Evolutionary conservation across 2,888 invertebrate genomes (phyloP).

Genomic region (Oxytorus armatus): DNA sequence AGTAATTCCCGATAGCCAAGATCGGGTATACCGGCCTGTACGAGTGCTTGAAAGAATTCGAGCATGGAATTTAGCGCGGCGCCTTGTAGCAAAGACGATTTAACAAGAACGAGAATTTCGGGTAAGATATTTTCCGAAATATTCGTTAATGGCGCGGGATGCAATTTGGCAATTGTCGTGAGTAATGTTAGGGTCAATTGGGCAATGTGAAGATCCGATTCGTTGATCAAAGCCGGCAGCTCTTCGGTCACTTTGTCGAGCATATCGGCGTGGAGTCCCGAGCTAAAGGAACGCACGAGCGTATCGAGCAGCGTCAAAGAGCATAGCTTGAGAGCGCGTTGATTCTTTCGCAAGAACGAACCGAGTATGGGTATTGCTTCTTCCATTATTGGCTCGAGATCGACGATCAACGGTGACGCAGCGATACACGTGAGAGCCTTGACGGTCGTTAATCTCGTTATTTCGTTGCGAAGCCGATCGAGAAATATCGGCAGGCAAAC

Average conservation of each 20-base stretch:
- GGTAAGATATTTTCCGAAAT: conserved; percentile 92
- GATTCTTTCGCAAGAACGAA: conserved; percentile 98
- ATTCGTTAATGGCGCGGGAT: conserved; percentile 91
- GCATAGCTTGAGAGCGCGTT: conserved; percentile 96
- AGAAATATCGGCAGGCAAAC: conserved; percentile 97
- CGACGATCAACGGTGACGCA: conserved; percentile 94
- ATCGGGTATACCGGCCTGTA: conserved; percentile 92
- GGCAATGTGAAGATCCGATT: conserved; percentile 98
- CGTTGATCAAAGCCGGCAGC: conserved; percentile 95
- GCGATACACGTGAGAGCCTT: conserved; percentile 98
- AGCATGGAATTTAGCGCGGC: conserved; percentile 96
- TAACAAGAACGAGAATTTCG: conserved; percentile 93
- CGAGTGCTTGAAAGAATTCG: conserved; percentile 96
- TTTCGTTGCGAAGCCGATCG: conserved; percentile 98
- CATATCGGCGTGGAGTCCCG: conserved; percentile 89
- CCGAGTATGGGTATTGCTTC: conserved; percentile 97
- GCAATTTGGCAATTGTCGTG: conserved; percentile 92
- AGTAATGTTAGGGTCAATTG: conserved; percentile 94
- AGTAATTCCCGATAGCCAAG: conserved; percentile 93
- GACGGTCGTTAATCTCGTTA: conserved; percentile 97
- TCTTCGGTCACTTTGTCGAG: conserved; percentile 93
- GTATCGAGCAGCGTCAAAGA: conserved; percentile 96
- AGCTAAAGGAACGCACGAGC: conserved; percentile 94
- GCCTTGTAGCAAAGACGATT: conserved; percentile 97
- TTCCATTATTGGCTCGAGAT: conserved; percentile 92